A percentile compares a stretch with the other conserved stretches of the same genome.
These are phyloP conservation scores for Lagopus muta DNA, from an alignment of 2,113 vertebrate species.

Conservation along the genomic window DNA sequence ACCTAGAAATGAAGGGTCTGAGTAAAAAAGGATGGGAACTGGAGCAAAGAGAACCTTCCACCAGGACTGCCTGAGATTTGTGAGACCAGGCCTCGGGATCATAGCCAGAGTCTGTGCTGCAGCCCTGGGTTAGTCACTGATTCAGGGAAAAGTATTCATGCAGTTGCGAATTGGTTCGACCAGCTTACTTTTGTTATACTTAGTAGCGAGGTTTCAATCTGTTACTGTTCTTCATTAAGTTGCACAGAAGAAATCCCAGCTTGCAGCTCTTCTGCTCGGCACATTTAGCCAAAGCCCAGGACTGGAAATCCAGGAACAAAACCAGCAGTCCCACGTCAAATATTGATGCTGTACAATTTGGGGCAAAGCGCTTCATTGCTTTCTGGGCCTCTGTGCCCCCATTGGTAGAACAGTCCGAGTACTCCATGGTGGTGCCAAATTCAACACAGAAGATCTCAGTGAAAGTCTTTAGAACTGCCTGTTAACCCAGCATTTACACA, in stretches of 20 bases:
- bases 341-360: background rate
- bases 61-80: background rate
- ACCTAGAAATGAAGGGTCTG: slow-evolving; percentile 33
- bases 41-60: slow-evolving; percentile 49
- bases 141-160: background rate
- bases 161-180: background rate
- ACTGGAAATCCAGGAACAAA: background rate
- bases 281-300: background rate
- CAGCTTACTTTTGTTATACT: background rate
- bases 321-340: background rate
- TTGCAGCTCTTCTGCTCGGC: background rate
- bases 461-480: background rate
- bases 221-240: background rate
- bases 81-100: background rate
- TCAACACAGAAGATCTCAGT: slow-evolving; percentile 21
- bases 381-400: background rate
- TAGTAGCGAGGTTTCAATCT: background rate
- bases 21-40: slow-evolving; percentile 29
- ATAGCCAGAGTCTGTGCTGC: background rate
- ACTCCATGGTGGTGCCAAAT: background rate
- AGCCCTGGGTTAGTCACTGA: background rate
- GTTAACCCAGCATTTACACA: background rate
- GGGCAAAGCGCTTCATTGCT: slow-evolving; percentile 21
- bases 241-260: background rate
- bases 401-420: background rate